Evolutionary conservation across 2,113 vertebrate species (phyloP).

Genomic region (Perccottus glenii): DNA sequence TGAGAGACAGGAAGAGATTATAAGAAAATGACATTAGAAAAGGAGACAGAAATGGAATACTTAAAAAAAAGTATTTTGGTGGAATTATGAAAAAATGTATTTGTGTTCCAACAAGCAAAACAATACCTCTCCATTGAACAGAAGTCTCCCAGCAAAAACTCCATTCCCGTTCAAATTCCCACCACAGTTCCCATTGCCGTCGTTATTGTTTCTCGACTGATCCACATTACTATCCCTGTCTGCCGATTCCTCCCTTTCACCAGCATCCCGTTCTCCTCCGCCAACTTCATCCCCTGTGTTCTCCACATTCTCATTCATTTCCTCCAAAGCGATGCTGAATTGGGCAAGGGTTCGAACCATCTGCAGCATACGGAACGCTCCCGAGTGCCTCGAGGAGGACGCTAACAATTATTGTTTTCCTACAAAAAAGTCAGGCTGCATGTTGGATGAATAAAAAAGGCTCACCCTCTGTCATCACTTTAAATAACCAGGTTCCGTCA

Average conservation of each 20-base stretch:
- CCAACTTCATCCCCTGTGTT: slow-evolving; percentile 78
- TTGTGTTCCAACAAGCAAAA: not conserved
- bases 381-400: slow-evolving; percentile 30
- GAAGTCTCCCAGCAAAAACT: slow-evolving; percentile 59
- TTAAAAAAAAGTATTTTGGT: not conserved
- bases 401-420: slow-evolving; percentile 27
- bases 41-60: slow-evolving; percentile 4
- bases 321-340: slow-evolving; percentile 97
- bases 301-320: slow-evolving; percentile 91
- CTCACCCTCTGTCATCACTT: slow-evolving; percentile 15
- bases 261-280: slow-evolving; percentile 52
- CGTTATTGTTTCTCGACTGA: slow-evolving; percentile 65
- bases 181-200: slow-evolving; percentile 42
- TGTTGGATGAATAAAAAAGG: slow-evolving; percentile 10
- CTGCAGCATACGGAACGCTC: slow-evolving; percentile 89
- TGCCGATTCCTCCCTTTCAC: slow-evolving; percentile 47
- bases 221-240: slow-evolving; percentile 60
- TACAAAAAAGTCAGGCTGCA: slow-evolving; percentile 40
- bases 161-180: slow-evolving; percentile 63
- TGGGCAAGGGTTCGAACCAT: slow-evolving; percentile 97
- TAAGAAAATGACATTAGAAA: slow-evolving; percentile 18
- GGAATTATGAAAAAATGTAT: slow-evolving; percentile 11
- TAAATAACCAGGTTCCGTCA: slow-evolving; percentile 4
- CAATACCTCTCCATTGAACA: slow-evolving; percentile 78
- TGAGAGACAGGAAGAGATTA: slow-evolving; percentile 26